phyloP scores from a whole-genome alignment of 1,140 invertebrate species.

The Lasaia peninsularis region DNA sequence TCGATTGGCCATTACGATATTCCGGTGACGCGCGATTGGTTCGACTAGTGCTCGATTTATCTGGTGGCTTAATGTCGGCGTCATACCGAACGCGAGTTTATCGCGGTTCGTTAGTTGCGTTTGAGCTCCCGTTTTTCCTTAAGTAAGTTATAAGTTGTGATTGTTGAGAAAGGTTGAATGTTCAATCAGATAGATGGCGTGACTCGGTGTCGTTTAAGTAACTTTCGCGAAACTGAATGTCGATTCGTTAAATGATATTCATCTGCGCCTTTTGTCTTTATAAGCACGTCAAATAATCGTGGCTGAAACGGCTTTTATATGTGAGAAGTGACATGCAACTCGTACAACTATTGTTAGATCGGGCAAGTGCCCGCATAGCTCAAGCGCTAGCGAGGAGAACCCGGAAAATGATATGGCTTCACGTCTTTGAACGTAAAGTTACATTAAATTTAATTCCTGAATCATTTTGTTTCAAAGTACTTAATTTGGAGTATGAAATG shows the following conservation, averaged over 20 bases:
- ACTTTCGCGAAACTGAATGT: slow-evolving; percentile 60
- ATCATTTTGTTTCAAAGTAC: slow-evolving; percentile 10
- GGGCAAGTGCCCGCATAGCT: slow-evolving; percentile 54
- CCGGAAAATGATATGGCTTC: slow-evolving; percentile 12
- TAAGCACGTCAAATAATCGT: slow-evolving; percentile 66
- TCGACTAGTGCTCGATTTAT: slow-evolving; percentile 53
- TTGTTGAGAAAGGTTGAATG: slow-evolving; percentile 67
- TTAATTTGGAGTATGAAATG: background rate
- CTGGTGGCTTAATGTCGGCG: slow-evolving; percentile 58
- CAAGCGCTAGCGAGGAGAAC: background rate
- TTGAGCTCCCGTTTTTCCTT: slow-evolving; percentile 66
- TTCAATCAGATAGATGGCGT: slow-evolving; percentile 74
- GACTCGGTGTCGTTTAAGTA: slow-evolving; percentile 72
- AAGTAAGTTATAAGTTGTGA: slow-evolving; percentile 75
- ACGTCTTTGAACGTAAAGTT: slow-evolving; percentile 33
- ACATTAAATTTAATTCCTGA: slow-evolving; percentile 14
- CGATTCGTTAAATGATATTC: slow-evolving; percentile 74
- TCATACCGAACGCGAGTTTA: slow-evolving; percentile 68
- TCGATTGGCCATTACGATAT: slow-evolving; percentile 67
- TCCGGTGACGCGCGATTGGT: slow-evolving; percentile 58
- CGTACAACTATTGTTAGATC: slow-evolving; percentile 51
- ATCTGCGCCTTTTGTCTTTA: slow-evolving; percentile 71
- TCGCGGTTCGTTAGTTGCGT: slow-evolving; percentile 66
- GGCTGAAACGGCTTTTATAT: slow-evolving; percentile 46
- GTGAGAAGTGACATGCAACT: slow-evolving; percentile 53